A percentile compares a stretch with the other conserved stretches of the same genome.
Conservation (phyloP, 2,888 invertebrate genomes). For the Dasypolia templi region DNA sequence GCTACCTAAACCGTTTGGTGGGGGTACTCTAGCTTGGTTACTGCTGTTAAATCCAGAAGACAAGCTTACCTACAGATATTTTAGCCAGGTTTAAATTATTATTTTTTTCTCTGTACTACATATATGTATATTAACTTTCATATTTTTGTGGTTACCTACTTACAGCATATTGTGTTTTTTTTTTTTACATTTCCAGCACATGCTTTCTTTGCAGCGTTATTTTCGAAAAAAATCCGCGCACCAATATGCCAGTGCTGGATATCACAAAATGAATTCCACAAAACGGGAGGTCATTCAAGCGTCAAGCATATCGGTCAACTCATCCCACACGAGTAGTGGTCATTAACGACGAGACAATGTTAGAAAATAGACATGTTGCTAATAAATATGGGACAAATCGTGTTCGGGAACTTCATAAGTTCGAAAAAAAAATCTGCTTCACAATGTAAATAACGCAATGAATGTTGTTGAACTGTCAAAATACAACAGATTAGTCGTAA, state of each 20-base stretch:
- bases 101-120: too few species aligned
- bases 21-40: too few species aligned
- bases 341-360: constrained; percentile 23
- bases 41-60: not conserved
- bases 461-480: too few species aligned
- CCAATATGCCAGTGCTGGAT: not conserved
- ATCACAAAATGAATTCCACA: not conserved
- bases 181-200: not conserved
- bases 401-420: too few species aligned
- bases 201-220: not conserved
- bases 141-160: not conserved
- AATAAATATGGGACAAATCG: constrained; percentile 8
- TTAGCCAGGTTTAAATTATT: not conserved
- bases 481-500: too few species aligned
- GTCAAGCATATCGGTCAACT: constrained; percentile 16
- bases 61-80: not conserved
- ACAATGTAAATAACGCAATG: too few species aligned
- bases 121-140: not conserved
- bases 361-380: constrained; percentile 20
- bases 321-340: not conserved
- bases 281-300: not conserved
- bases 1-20: too few species aligned
- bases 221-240: not conserved
- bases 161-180: too few species aligned
- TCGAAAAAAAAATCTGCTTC: too few species aligned